Percentiles rank a stretch among this genome's conserved stretches.
phyloP scores from a whole-genome alignment of 2,113 vertebrate species.

The Xenopus laevis region DNA sequence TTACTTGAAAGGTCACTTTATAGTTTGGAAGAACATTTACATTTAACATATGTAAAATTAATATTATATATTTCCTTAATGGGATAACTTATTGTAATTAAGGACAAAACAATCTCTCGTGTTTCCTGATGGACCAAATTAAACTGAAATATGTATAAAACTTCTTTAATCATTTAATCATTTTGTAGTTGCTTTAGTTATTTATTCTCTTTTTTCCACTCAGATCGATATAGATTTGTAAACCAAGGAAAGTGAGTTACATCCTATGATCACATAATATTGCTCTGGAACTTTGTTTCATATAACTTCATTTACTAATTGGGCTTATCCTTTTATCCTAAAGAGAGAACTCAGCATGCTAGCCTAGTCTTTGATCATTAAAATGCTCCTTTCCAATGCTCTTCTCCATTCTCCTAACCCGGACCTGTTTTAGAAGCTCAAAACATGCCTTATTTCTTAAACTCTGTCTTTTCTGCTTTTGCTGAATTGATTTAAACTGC shows the following conservation, averaged over 20 bases:
- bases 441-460: not conserved
- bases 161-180: conserved; percentile 1
- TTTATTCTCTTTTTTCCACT: conserved; percentile 33
- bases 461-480: no score
- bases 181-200: conserved; percentile 8
- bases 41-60: no score
- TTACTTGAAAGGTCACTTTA: no score
- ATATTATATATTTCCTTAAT: no score
- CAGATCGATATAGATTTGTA: conserved; percentile 36
- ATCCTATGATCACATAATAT: conserved; percentile 37
- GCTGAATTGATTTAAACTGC: not conserved
- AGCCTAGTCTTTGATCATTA: conserved; percentile 27
- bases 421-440: not conserved
- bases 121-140: not conserved
- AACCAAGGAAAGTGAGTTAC: not conserved
- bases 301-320: conserved; percentile 39
- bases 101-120: not conserved
- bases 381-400: conserved; percentile 3
- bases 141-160: not conserved
- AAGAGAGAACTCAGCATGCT: conserved; percentile 4
- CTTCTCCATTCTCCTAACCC: not conserved
- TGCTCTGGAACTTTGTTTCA: conserved; percentile 22
- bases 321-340: conserved; percentile 29
- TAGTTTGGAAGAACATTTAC: no score
- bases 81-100: no score